These are phyloP conservation scores for Microcebus ravelobensis DNA, from an alignment of 2,113 vertebrate species.

Conservation along the genomic window DNA sequence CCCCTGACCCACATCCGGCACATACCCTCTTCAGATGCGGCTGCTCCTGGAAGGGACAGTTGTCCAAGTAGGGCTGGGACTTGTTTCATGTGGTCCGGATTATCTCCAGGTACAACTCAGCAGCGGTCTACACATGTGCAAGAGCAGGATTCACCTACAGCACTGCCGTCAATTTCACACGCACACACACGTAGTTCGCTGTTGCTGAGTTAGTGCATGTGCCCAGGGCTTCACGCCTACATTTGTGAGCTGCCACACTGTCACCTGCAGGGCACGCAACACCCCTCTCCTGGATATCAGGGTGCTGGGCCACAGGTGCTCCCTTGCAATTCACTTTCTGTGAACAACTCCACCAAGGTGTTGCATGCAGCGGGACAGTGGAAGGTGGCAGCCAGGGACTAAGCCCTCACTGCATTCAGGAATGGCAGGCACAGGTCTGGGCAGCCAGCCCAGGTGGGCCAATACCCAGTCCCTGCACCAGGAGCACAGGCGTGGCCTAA, in stretches of 20 bases:
- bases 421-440: neutral
- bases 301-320: neutral
- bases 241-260: neutral
- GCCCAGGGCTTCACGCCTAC: neutral
- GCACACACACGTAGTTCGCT: too few relatives aligned
- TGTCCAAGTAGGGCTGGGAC: slow-evolving; percentile 59
- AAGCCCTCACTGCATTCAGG: neutral
- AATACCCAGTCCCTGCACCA: neutral
- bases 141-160: neutral
- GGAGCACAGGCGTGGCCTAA: neutral
- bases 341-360: too few relatives aligned
- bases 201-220: neutral
- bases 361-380: too few relatives aligned
- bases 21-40: slow-evolving; percentile 78
- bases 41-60: slow-evolving; percentile 71
- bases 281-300: neutral
- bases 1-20: neutral
- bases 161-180: neutral
- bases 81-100: slow-evolving; percentile 83
- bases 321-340: neutral
- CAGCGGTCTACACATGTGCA: slow-evolving; percentile 70
- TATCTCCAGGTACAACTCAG: slow-evolving; percentile 80
- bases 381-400: too few relatives aligned
- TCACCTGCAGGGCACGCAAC: neutral
- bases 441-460: too few relatives aligned